Base-by-base conservation (phyloP, 1,140 invertebrate species). In the Drosophila persimilis region DNA sequence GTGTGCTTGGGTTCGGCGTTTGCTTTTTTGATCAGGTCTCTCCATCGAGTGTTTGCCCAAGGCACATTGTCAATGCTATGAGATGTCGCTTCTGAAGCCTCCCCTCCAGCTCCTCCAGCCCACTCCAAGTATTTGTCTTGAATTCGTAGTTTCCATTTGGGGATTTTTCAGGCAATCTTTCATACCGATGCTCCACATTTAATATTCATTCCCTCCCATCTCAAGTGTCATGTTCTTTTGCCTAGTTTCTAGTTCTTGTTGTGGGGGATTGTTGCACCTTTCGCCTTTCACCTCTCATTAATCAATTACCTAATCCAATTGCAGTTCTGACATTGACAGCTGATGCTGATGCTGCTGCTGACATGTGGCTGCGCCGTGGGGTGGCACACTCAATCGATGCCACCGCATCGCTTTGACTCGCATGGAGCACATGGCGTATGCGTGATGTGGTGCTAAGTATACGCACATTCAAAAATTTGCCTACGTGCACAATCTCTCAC, bases 41-140 rank as follows among this genome's bases (percentile, higher is more conserved):
- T 45, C 59, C 58, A 74, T 52, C 47, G 54, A 71, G 80, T 85
- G 73, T 85, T 85, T 85, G 81, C 81, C 81, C 47, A 58, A 52
- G 77, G 63, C 67, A 66, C 66, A 69, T 71, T 80, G 61, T 43
- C 67, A 70, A 11, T 56, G 64, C 73, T 39, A 69, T 64, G 59
- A 74, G 73, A 69, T 29, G 48, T 60, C 52, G 29, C 39, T 2
- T 22, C 35, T 29, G 8, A 24, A 0, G 24, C 24, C 24, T 5
- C 3, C 24, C 24, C 3, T 24, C 24, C 24, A 26, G 5, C 5
- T 11, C 41, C 52, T 20, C 20, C 20, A 20, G 20, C 20, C 1
- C 20, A 20, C 20, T 20, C 44, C 11, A 39, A 39, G 13, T 39
- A 39, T 39, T 39, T 39, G 9, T 4, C 35, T 39, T 39, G 35